Percentiles rank a stretch among this genome's conserved stretches.
These are phyloP conservation scores for Indicator maculatus DNA, from an alignment of 2,113 vertebrate genomes.

Conservation along the genomic window DNA sequence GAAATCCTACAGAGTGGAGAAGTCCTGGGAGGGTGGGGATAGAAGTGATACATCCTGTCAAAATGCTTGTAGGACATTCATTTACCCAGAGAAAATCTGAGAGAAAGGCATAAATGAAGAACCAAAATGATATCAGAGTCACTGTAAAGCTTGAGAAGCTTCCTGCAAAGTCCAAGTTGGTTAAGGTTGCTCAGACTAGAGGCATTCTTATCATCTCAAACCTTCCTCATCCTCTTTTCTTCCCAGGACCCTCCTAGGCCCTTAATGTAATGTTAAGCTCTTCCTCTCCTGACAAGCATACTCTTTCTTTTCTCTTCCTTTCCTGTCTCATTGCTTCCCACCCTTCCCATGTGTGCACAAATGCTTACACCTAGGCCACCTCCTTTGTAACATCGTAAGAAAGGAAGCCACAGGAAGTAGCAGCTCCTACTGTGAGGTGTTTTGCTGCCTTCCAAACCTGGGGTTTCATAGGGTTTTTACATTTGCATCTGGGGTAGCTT, in stretches of 20 bases:
- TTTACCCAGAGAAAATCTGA: not conserved
- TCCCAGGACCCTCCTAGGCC: not conserved
- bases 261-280: not conserved
- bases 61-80: not conserved
- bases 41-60: not conserved
- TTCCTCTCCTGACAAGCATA: not conserved
- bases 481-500: too few species aligned
- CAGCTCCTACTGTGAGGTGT: too few species aligned
- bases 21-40: fast-evolving
- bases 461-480: not conserved
- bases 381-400: fast-evolving
- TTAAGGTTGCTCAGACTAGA: not conserved
- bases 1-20: not conserved
- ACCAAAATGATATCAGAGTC: not conserved
- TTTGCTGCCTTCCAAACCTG: not conserved
- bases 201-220: not conserved
- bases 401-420: not conserved
- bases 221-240: not conserved
- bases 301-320: not conserved
- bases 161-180: not conserved
- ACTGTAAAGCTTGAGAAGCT: not conserved
- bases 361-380: not conserved
- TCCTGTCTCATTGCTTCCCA: not conserved
- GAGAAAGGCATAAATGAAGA: not conserved
- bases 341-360: not conserved